A percentile compares a stretch with the other conserved stretches of the same genome.
Evolutionary conservation across 2,797 vertebrate genomes (phyloP).

Genomic region (Tapirus indicus): DNA sequence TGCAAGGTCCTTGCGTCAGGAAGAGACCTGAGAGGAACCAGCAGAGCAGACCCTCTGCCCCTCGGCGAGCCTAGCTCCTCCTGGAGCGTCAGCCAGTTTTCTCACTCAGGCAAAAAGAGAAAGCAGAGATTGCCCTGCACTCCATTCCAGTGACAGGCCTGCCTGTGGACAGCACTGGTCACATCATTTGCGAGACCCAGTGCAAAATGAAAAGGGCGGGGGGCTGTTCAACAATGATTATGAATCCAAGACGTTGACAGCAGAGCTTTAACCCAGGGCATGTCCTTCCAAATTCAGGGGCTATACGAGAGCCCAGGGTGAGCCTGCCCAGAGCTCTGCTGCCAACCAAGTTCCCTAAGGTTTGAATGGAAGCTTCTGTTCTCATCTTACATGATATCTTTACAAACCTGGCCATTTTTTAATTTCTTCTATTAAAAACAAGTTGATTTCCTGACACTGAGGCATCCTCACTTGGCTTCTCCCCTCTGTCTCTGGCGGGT

Average conservation of each 20-base stretch:
- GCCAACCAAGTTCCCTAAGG: background rate
- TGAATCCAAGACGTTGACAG: background rate
- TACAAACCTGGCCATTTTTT: background rate
- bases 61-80: background rate
- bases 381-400: background rate
- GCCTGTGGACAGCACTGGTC: background rate
- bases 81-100: background rate
- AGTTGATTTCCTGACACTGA: background rate
- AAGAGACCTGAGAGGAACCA: background rate
- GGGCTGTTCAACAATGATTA: background rate
- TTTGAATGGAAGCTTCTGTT: background rate
- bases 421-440: background rate
- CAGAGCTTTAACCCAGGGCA: background rate
- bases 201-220: background rate
- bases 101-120: background rate
- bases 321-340: accelerated
- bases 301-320: too few species aligned
- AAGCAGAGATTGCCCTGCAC: background rate
- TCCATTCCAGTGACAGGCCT: background rate
- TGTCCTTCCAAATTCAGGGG: background rate
- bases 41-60: background rate
- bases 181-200: background rate
- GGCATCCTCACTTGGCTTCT: background rate
- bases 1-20: too few species aligned
- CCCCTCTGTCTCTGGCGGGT: background rate